phyloP scores from a whole-genome alignment of 2,888 invertebrate species.

The Calameuta pallipes region DNA sequence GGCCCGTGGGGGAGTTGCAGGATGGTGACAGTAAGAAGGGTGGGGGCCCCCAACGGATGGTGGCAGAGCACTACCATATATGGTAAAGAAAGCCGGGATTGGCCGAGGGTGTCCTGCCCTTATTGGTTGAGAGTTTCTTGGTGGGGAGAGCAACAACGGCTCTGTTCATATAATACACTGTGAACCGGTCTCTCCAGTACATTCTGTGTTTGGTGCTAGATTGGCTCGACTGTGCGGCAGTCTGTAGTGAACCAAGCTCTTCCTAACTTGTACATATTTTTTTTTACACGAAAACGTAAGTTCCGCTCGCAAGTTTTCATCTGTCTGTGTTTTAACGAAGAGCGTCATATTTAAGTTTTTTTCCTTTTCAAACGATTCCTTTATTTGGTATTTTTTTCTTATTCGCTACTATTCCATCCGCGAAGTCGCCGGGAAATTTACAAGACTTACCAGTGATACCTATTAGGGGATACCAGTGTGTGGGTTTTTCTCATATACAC shows the following conservation, averaged over 20 bases:
- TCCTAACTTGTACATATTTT: slow-evolving; percentile 56
- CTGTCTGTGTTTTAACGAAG: background rate
- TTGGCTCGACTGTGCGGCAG: slow-evolving; percentile 44
- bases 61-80: slow-evolving; percentile 81
- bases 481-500: background rate
- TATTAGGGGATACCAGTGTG: background rate
- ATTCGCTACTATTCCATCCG: background rate
- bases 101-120: slow-evolving; percentile 68
- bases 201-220: slow-evolving; percentile 62
- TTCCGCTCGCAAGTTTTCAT: slow-evolving; percentile 15
- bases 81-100: slow-evolving; percentile 81
- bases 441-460: background rate
- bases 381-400: background rate
- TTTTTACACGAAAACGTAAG: slow-evolving; percentile 43
- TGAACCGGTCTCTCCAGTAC: slow-evolving; percentile 53
- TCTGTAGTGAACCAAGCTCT: slow-evolving; percentile 42
- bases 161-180: slow-evolving; percentile 61
- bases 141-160: slow-evolving; percentile 50
- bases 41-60: slow-evolving; percentile 66
- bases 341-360: background rate
- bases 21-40: slow-evolving; percentile 31
- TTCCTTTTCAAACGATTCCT: background rate
- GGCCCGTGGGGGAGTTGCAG: slow-evolving; percentile 7
- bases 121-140: slow-evolving; percentile 51
- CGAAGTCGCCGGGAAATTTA: background rate